Conservation (phyloP, 2,888 invertebrate species). For the Netelia virgata region DNA sequence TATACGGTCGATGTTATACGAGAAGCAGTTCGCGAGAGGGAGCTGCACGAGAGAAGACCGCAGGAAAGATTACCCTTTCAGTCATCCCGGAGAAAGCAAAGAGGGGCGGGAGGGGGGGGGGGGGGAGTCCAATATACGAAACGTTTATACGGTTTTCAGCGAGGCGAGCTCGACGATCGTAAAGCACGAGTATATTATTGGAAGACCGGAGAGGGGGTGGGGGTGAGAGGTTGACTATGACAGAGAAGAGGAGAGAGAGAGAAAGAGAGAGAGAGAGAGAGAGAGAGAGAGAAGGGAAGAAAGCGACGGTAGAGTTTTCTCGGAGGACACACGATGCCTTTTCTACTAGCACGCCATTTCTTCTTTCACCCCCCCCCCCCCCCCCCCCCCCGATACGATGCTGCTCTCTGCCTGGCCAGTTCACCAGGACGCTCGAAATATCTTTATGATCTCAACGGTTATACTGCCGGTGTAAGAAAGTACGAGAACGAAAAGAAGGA, state of each 20-base stretch:
- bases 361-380: not conserved
- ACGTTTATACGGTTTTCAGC: conserved; percentile 39
- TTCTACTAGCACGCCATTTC: conserved; percentile 9
- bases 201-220: not conserved
- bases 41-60: conserved; percentile 1
- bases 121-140: conserved; percentile 24
- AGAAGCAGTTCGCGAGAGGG: not conserved
- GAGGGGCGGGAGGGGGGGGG: not conserved
- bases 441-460: conserved; percentile 48
- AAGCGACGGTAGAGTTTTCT: conserved; percentile 16
- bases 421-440: conserved; percentile 41
- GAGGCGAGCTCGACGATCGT: conserved; percentile 33
- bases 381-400: conserved; percentile 1
- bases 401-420: conserved; percentile 1
- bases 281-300: not conserved
- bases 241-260: not conserved
- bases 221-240: not conserved
- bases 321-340: conserved; percentile 12
- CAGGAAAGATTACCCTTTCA: conserved; percentile 39
- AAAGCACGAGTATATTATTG: conserved; percentile 50
- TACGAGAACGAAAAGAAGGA: conserved; percentile 5
- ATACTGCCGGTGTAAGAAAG: conserved; percentile 42
- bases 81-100: conserved; percentile 18
- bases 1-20: not conserved
- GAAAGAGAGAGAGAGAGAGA: not conserved